Evolutionary conservation across 2,888 invertebrate species (phyloP), one percentile per base, ranked within the genome.

Genomic region (Macrosiphum euphorbiae): DNA sequence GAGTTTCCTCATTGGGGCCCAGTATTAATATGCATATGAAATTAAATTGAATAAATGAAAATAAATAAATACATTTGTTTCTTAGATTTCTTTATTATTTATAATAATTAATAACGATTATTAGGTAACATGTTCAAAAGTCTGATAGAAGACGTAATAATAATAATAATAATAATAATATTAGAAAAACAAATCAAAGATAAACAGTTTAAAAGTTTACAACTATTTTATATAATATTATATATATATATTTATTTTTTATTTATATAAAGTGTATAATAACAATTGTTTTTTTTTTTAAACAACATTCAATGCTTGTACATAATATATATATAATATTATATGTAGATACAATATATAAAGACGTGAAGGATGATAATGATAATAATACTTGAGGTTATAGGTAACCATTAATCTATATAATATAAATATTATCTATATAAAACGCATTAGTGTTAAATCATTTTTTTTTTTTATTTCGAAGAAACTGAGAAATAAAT

Each of bases 41-140:
- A 47, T 47, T 0, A 47, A 47, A 47, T 47, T 2, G 4, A 44
- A 44, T 44, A 44, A 44, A 44, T 44, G 35, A 35, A 91, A 52
- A 52, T 7, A 91, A 28, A 35, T 44, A 41, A 4, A 41, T 58
- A 8, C 2, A 13, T 84, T 55, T 24, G 1, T 52, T 61, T n/a
- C 41, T 92, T 84, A 92, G 3, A 88, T 84, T 88, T 93, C 58
- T 93, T 93, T 92, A 88, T 93, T 93, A 85, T 93, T 93, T 93
- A 90, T 93, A 93, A 93, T 93, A 93, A 85, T 85, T 93, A 93
- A 78, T 78, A 78, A 93, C 93, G 93, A 90, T 89, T 94, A 94
- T 94, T 86, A 94, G 94, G 94, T 94, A 94, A 94, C 94, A 94
- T 94, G 47, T 90, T 94, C 61, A 90, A 94, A 94, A 94, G 90